A percentile compares a stretch with the other conserved stretches of the same genome.
Conservation (phyloP, 92 coral and sea anemone species). For the Epizoanthus fatuus region DNA sequence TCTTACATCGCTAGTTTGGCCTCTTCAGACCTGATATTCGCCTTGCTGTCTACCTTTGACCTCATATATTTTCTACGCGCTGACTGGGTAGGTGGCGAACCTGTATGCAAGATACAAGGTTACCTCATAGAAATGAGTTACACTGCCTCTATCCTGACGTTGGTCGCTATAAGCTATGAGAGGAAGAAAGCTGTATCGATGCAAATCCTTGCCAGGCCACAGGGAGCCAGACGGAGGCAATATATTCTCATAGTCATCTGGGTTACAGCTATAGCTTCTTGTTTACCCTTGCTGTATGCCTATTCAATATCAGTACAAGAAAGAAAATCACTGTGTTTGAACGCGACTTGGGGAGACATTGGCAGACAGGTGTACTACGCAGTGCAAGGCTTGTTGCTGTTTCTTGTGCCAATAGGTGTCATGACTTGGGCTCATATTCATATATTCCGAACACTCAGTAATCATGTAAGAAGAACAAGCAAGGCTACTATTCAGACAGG, state of each 20-base stretch:
- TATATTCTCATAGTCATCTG: slow-evolving; percentile 66
- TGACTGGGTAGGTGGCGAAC: slow-evolving; percentile 80
- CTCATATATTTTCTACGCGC: slow-evolving; percentile 73
- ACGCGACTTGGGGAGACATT: slow-evolving; percentile 77
- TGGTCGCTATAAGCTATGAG: slow-evolving; percentile 84
- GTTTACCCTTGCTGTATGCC: slow-evolving; percentile 85
- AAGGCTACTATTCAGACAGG: background rate
- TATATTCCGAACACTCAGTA: slow-evolving; percentile 67
- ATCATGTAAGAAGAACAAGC: slow-evolving; percentile 52
- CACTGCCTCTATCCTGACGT: slow-evolving; percentile 82
- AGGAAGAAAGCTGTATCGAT: slow-evolving; percentile 78
- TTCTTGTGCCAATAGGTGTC: slow-evolving; percentile 71
- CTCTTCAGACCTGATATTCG: slow-evolving; percentile 78
- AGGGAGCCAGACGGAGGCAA: slow-evolving; percentile 54
- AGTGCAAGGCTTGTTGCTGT: slow-evolving; percentile 79
- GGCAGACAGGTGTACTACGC: slow-evolving; percentile 91
- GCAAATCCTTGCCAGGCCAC: slow-evolving; percentile 79
- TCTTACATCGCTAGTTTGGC: slow-evolving; percentile 89
- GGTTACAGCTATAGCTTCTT: slow-evolving; percentile 65
- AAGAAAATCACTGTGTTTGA: slow-evolving; percentile 71
- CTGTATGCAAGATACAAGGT: slow-evolving; percentile 79
- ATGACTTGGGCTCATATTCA: slow-evolving; percentile 83
- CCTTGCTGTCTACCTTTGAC: slow-evolving; percentile 80
- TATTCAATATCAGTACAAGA: slow-evolving; percentile 67
- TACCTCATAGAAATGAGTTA: slow-evolving; percentile 85